phyloP scores from a whole-genome alignment of 2,113 vertebrate genomes.

The Dromiciops gliroides region DNA sequence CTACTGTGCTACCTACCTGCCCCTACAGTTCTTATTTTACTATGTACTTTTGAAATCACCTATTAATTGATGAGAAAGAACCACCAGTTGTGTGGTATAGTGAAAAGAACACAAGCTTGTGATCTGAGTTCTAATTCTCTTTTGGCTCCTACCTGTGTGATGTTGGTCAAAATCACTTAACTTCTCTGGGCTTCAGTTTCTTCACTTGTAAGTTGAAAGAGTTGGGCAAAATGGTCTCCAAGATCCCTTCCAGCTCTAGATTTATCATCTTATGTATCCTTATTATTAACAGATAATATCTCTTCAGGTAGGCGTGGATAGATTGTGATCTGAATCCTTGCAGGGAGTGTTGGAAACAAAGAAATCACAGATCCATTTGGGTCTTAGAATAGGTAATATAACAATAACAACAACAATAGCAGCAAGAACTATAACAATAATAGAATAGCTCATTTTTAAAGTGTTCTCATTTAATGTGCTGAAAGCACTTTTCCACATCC shows the following conservation, averaged over 20 bases:
- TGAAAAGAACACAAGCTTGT: neutral
- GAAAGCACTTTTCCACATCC: neutral
- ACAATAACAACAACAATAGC: too few relatives aligned
- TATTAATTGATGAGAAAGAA: neutral
- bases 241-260: neutral
- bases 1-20: too few relatives aligned
- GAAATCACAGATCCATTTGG: neutral
- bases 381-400: neutral
- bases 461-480: neutral
- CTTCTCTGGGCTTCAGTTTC: neutral
- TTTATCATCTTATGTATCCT: neutral
- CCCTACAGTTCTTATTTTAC: neutral
- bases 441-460: neutral
- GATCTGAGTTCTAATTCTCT: neutral
- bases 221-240: neutral
- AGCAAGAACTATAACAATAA: too few relatives aligned
- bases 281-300: neutral
- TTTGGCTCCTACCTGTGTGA: neutral
- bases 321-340: neutral
- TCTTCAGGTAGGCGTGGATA: neutral
- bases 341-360: neutral
- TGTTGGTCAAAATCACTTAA: neutral
- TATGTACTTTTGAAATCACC: neutral
- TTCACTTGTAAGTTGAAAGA: neutral
- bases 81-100: neutral